Evolutionary conservation across 2,888 invertebrate species (phyloP), one percentile per base, ranked within the genome.

Genomic region (Paralinhomoeus sp.): DNA sequence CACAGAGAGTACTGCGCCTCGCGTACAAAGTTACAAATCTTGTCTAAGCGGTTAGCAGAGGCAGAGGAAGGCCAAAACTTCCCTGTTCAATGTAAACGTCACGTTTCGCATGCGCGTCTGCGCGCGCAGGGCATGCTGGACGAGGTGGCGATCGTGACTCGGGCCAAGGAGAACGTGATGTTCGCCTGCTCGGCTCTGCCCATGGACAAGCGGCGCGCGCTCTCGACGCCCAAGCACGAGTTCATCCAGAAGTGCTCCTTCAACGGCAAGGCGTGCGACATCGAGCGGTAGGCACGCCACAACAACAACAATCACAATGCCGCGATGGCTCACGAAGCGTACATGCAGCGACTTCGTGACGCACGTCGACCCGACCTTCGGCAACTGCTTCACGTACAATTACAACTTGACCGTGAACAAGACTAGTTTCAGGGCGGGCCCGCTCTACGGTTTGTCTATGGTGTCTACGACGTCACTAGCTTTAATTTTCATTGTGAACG

Each of bases 101-200:
- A 27, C 27, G n/a, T 27, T 27, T 5, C 12, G 27, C 27, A 27
- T 27, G 27, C 12, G 5, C 27, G 27, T 27, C 12, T 27, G n/a
- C n/a, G n/a, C 15, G 18, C 9, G 13, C 23, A 58, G 57, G 56
- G 56, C 33, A 58, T 59, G 55, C 56, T 53, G 12, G 59, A 60
- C 49, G 59, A 59, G 49, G 59, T 59, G 21, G 58, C 59, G 2
- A 58, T 59, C 44, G 57, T 58, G 2, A 59, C 59, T 13, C 58
- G 57, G 46, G 59, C 59, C 1, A 59, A 60, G 43, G 59, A 59
- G 45, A 59, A 59, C 44, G 54, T 59, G 31, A 54, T 59, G 49
- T 60, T 59, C 45, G 56, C 54, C 1, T 58, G 57, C 56, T 50
- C 57, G 2, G 51, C 53, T 1, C 39, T 59, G 33, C 49, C 56